Evolutionary conservation across 2,113 vertebrate species (phyloP).

Genomic region (Perca flavescens): DNA sequence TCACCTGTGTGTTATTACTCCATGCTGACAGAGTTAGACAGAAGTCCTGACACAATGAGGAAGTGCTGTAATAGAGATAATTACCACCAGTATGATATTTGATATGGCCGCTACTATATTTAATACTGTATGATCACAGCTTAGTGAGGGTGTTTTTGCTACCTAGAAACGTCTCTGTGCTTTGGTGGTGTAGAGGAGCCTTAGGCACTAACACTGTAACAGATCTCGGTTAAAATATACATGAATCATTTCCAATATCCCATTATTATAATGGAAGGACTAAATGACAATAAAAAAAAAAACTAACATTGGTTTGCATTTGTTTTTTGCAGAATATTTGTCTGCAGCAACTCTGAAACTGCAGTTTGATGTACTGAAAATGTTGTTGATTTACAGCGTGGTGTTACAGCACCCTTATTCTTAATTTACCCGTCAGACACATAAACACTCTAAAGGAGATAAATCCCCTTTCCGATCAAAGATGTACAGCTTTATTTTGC

Average conservation of each 20-base stretch:
- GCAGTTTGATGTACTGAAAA: conserved; percentile 7
- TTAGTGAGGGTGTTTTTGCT: conserved; percentile 60
- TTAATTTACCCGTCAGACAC: conserved; percentile 3
- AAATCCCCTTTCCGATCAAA: conserved; percentile 12
- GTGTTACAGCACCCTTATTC: background rate
- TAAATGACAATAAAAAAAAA: background rate
- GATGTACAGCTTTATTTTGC: background rate
- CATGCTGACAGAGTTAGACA: background rate
- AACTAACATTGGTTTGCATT: background rate
- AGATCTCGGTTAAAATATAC: conserved; percentile 61
- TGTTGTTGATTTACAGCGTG: conserved; percentile 8
- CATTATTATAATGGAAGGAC: background rate
- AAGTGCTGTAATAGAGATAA: conserved; percentile 13
- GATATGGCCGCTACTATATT: conserved; percentile 29
- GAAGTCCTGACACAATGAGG: background rate
- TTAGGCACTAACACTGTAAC: conserved; percentile 42
- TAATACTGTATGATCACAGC: conserved; percentile 46
- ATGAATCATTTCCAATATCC: background rate
- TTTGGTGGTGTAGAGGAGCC: conserved; percentile 60
- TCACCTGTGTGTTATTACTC: background rate
- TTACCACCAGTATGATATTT: conserved; percentile 16
- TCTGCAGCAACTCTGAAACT: conserved; percentile 2
- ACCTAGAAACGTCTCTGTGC: conserved; percentile 64
- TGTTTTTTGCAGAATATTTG: background rate
- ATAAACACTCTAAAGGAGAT: conserved; percentile 7